Conservation (phyloP, 2,113 vertebrate genomes). For the Drymodes brunneopygia region DNA sequence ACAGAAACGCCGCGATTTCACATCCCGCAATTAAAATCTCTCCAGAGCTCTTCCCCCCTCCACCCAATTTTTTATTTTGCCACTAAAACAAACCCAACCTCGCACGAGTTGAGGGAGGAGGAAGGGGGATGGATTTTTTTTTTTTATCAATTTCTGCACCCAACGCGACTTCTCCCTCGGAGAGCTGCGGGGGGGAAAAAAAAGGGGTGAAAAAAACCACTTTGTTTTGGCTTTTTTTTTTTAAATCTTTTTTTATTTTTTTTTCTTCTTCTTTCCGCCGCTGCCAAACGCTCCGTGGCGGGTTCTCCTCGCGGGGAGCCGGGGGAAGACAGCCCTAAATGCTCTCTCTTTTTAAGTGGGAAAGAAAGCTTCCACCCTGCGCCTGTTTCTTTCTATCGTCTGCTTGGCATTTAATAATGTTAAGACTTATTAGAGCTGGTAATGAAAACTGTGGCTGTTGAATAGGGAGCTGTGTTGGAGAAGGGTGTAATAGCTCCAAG, state of each 20-base stretch:
- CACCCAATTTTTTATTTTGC: background rate
- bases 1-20: accelerated
- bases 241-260: background rate
- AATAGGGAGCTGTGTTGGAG: slow-evolving; percentile 91
- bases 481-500: slow-evolving; percentile 92
- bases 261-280: background rate
- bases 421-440: slow-evolving; percentile 97
- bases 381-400: slow-evolving; percentile 83
- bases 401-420: slow-evolving; percentile 95
- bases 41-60: background rate
- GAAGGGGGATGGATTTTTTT: accelerated
- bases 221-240: slow-evolving; percentile 7
- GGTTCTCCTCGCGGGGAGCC: slow-evolving; percentile 71
- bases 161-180: background rate
- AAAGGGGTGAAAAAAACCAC: background rate
- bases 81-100: background rate
- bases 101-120: accelerated
- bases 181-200: too few species aligned
- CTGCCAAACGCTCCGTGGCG: slow-evolving; percentile 53
- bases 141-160: background rate
- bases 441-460: slow-evolving; percentile 87
- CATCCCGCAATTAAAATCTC: background rate
- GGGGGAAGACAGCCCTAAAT: slow-evolving; percentile 75
- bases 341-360: slow-evolving; percentile 76
- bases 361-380: slow-evolving; percentile 82